Percentiles rank a stretch among this genome's conserved stretches.
Evolutionary conservation across 92 coral and sea anemone genomes (phyloP).

Genomic region (Muricea muricata): DNA sequence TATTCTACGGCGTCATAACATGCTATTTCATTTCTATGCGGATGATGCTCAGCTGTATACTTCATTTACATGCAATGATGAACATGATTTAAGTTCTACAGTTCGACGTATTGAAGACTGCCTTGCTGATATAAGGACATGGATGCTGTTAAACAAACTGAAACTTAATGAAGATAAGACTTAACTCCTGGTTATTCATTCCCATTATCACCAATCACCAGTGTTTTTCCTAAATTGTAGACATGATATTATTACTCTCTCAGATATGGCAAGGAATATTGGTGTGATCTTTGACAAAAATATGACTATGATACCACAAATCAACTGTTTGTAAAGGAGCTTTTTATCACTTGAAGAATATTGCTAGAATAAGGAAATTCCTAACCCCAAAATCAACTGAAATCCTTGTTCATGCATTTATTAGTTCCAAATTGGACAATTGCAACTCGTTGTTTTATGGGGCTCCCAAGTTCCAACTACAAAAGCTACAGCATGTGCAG

Average conservation of each 20-base stretch:
- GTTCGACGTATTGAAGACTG: background rate
- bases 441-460: constrained; percentile 32
- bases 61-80: constrained; percentile 12
- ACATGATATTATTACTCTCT: constrained; percentile 45
- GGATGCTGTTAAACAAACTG: background rate
- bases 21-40: constrained; percentile 29
- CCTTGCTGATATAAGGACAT: background rate
- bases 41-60: constrained; percentile 35
- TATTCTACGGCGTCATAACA: constrained; percentile 32
- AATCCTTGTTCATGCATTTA: constrained; percentile 14
- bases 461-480: constrained; percentile 11
- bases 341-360: constrained; percentile 33
- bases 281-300: constrained; percentile 47
- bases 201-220: constrained; percentile 29
- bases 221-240: constrained; percentile 1
- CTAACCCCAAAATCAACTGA: background rate
- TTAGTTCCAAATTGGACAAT: constrained; percentile 35
- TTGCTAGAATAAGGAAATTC: constrained; percentile 5
- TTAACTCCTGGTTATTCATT: background rate
- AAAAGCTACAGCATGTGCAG: constrained; percentile 32
- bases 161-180: constrained; percentile 6
- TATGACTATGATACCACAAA: constrained; percentile 51
- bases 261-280: constrained; percentile 46
- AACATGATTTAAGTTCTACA: background rate
- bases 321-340: constrained; percentile 49